These are phyloP conservation scores for Acanthopleura granulata DNA, from an alignment of 2,888 invertebrate genomes.

Conservation along the genomic window DNA sequence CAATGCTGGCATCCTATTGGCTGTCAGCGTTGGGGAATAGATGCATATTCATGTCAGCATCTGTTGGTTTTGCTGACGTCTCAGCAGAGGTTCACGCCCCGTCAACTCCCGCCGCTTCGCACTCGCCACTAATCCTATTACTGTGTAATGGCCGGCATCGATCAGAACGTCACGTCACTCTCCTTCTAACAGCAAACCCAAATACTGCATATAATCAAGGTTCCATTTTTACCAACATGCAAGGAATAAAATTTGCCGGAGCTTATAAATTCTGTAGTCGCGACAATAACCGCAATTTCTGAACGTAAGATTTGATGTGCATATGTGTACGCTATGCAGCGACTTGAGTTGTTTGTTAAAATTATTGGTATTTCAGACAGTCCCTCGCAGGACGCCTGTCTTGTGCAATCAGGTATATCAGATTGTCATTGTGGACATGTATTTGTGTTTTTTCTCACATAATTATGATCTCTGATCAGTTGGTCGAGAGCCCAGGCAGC, in stretches of 20 bases:
- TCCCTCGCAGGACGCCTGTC: no score
- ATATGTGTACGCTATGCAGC: no score
- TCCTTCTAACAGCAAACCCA: no score
- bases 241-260: no score
- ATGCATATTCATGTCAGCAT: conserved; percentile 6
- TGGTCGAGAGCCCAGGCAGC: not conserved
- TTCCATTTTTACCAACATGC: no score
- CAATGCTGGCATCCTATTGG: not conserved
- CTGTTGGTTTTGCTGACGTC: not conserved
- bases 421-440: not conserved
- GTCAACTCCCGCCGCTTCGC: not conserved
- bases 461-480: conserved; percentile 11
- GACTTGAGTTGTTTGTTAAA: no score
- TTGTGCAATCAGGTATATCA: not conserved
- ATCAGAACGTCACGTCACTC: not conserved
- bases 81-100: not conserved
- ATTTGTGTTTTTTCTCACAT: not conserved
- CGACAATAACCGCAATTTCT: no score
- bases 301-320: no score
- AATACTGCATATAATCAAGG: no score
- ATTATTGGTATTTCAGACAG: no score
- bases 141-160: not conserved
- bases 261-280: no score
- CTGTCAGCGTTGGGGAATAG: no score
- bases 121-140: not conserved